Evolutionary conservation across 2,888 invertebrate species (phyloP), one percentile per base, ranked within the genome.

Genomic region (Lutraria lutraria): DNA sequence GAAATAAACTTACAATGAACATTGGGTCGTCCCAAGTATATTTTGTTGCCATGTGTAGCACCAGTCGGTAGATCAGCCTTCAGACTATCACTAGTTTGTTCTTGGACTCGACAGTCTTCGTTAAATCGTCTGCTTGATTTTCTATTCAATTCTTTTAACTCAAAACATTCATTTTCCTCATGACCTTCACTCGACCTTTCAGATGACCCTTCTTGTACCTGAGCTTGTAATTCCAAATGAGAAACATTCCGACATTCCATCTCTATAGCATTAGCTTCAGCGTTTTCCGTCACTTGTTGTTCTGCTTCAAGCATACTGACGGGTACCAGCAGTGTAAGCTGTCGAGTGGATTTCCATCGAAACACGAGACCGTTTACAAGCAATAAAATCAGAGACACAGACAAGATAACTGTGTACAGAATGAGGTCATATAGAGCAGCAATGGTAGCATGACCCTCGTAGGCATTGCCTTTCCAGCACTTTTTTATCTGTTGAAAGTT

Each of bases 401-500:
- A 15, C 16, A 76, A 31, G 31, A 25, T 76, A 19, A 34, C 19
- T 31, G 31, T 16, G 19, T 76, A 31, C 0, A 76, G 76, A 19
- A 76, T 34, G 6, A 34, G 29, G 21, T 83, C 79, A 25, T 83
- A 56, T 15, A 68, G 8, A 0, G 82, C 87, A 52, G 82, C 87
- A n/a, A 83, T 31, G 13, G 72, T 25, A 25, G 76, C 60, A 8
- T 87, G 82, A 25, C 56, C 72, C 25, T 82, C 87, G 31, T 82
- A 87, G 0, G 87, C 87, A 43, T 82, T 87, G 13, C 87, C 87
- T 76, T 87, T 87, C 87, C 87, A 87, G 31, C 87, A 87, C n/a
- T 83, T 82, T 25, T 54, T 52, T 0, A 83, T 53, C 21, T 52
- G 29, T 25, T 31, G 25, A 43, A 81, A 82, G 53, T 72, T 83